These are phyloP conservation scores for Colletes gigas DNA, from an alignment of 1,140 invertebrate species.

Conservation along the genomic window DNA sequence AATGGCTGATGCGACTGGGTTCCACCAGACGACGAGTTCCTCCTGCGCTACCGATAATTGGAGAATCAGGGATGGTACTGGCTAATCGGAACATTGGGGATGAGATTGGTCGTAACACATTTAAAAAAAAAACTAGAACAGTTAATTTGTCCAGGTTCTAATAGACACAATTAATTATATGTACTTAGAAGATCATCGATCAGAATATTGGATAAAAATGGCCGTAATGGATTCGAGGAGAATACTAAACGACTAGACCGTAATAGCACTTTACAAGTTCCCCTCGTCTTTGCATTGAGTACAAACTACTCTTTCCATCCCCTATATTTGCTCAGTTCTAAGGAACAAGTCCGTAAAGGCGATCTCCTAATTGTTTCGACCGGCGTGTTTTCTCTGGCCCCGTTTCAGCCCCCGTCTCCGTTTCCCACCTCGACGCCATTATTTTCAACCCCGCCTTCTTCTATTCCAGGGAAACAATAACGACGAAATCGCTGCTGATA, in stretches of 20 bases:
- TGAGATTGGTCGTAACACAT: no score
- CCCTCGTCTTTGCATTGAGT: not conserved
- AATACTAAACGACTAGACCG: no score
- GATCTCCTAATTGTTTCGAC: conserved; percentile 48
- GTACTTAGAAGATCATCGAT: no score
- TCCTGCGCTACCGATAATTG: no score
- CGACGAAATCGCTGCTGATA: conserved; percentile 20
- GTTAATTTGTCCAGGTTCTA: no score
- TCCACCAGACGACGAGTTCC: not conserved
- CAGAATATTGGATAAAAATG: no score
- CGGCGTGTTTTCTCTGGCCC: not conserved
- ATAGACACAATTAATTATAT: no score
- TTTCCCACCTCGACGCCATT: conserved; percentile 45
- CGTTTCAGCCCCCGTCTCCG: not conserved
- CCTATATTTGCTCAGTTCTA: conserved; percentile 35
- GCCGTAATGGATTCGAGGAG: no score
- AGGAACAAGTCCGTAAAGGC: conserved; percentile 27
- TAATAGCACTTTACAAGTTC: no score
- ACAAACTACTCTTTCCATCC: conserved; percentile 14
- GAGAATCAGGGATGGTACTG: no score
- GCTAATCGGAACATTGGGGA: no score
- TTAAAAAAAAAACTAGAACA: no score
- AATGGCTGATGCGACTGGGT: conserved; percentile 15
- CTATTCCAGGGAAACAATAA: conserved; percentile 24
- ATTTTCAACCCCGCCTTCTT: conserved; percentile 28